These are phyloP conservation scores for Drosophila bocki DNA, from an alignment of 1,140 invertebrate species.

Conservation along the genomic window DNA sequence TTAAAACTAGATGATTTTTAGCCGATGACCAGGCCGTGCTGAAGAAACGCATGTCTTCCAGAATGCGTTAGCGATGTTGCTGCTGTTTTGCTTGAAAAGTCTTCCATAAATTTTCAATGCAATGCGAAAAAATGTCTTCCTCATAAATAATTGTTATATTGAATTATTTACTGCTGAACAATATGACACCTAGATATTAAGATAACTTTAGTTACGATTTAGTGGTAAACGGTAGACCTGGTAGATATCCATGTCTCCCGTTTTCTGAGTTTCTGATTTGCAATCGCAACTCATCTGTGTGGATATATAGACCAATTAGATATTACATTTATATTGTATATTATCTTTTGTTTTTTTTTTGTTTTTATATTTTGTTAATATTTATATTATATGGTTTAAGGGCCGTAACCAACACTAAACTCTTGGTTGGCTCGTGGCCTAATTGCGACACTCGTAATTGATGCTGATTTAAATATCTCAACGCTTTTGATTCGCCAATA, in stretches of 20 bases:
- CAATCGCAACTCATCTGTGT: slow-evolving; percentile 78
- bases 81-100: slow-evolving; percentile 50
- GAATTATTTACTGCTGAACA: slow-evolving; percentile 37
- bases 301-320: slow-evolving; percentile 74
- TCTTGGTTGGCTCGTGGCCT: slow-evolving; percentile 65
- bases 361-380: slow-evolving; percentile 1
- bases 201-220: slow-evolving; percentile 32
- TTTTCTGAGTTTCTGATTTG: slow-evolving; percentile 69
- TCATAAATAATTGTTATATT: slow-evolving; percentile 54
- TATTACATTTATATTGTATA: slow-evolving; percentile 56
- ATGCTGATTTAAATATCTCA: slow-evolving; percentile 60
- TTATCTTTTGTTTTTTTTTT: slow-evolving; percentile 24
- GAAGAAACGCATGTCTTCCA: slow-evolving; percentile 77
- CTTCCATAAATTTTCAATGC: slow-evolving; percentile 57
- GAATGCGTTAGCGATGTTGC: slow-evolving; percentile 60
- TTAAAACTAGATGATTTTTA: slow-evolving; percentile 49
- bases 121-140: slow-evolving; percentile 84
- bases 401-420: slow-evolving; percentile 82
- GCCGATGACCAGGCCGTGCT: slow-evolving; percentile 45
- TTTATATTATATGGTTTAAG: slow-evolving; percentile 34
- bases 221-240: slow-evolving; percentile 66
- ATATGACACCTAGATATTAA: slow-evolving; percentile 45
- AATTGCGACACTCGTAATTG: slow-evolving; percentile 74
- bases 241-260: slow-evolving; percentile 59
- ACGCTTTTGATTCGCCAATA: slow-evolving; percentile 42